Evolutionary conservation across 2,797 vertebrate genomes (phyloP).

Genomic region (Sylvia borin): DNA sequence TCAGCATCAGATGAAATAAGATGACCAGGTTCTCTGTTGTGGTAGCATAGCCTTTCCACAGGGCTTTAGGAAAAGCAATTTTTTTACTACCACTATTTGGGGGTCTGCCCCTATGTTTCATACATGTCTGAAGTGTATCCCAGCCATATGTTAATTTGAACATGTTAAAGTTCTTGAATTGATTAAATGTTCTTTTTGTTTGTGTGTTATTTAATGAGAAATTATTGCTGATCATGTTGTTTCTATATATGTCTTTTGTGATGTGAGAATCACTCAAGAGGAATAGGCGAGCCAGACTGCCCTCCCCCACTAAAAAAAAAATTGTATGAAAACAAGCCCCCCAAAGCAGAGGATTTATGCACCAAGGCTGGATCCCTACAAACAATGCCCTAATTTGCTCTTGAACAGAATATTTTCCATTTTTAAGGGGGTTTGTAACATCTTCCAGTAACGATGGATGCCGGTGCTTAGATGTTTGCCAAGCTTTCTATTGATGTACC

Average conservation of each 20-base stretch:
- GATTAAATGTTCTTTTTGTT: conserved; percentile 73
- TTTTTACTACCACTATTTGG: neutral
- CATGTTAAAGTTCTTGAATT: conserved; percentile 72
- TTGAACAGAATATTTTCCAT: neutral
- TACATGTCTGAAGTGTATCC: conserved; percentile 71
- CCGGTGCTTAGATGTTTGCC: conserved; percentile 4
- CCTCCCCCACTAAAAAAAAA: conserved; percentile 70
- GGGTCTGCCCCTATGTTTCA: conserved; percentile 46
- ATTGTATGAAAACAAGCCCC: neutral
- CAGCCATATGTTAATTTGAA: conserved; percentile 69
- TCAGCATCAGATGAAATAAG: neutral
- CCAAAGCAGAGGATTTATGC: conserved; percentile 5
- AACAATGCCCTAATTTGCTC: neutral
- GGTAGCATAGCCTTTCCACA: neutral
- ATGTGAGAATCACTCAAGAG: conserved; percentile 85
- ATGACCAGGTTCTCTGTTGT: neutral
- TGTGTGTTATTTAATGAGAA: conserved; percentile 77
- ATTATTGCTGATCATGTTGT: conserved; percentile 77
- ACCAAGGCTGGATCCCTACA: neutral
- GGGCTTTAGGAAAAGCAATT: neutral
- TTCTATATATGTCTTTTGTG: conserved; percentile 80
- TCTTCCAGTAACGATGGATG: neutral
- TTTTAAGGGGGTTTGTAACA: neutral
- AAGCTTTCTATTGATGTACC: neutral
- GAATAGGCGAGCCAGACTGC: conserved; percentile 84